These are phyloP conservation scores for Channa argus DNA, from an alignment of 2,113 vertebrate species.

Conservation along the genomic window DNA sequence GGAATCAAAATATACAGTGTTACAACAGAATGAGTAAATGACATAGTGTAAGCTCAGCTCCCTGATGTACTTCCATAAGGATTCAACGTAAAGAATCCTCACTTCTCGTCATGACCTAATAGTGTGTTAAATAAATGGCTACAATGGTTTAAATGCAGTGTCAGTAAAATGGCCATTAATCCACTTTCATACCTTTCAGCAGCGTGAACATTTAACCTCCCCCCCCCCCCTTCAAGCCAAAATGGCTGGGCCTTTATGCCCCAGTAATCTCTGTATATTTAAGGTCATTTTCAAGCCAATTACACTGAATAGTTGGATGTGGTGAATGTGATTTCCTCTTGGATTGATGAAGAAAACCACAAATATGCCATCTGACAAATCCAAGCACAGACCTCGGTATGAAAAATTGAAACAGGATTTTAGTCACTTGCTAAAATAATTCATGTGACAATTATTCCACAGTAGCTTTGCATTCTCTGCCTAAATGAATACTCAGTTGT, in stretches of 20 bases:
- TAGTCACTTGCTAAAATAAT: slow-evolving; percentile 7
- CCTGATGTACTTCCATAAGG: background rate
- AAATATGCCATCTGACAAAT: slow-evolving; percentile 53
- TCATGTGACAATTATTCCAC: slow-evolving; percentile 8
- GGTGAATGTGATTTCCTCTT: slow-evolving; percentile 57
- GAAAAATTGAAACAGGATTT: slow-evolving; percentile 43
- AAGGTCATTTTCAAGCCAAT: slow-evolving; percentile 62
- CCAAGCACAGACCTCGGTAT: slow-evolving; percentile 13
- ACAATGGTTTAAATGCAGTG: slow-evolving; percentile 49
- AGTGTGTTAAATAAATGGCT: slow-evolving; percentile 42
- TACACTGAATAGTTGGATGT: slow-evolving; percentile 58
- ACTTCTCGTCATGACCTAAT: background rate
- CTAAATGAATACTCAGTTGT: slow-evolving; percentile 41
- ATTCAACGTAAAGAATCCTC: slow-evolving; percentile 6
- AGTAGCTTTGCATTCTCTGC: background rate
- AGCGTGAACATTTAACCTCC: slow-evolving; percentile 42
- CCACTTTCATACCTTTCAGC: slow-evolving; percentile 68
- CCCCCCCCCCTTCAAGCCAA: background rate
- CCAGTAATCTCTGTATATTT: slow-evolving; percentile 62
- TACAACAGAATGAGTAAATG: too few relatives aligned
- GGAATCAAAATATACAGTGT: too few relatives aligned
- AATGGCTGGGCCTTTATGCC: slow-evolving; percentile 29
- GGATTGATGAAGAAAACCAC: slow-evolving; percentile 48
- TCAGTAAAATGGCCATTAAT: slow-evolving; percentile 60
- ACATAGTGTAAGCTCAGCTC: too few relatives aligned